Percentiles rank a stretch among this genome's conserved stretches.
These are phyloP conservation scores for Bhutanitis thaidina DNA, from an alignment of 2,888 invertebrate species.

Conservation along the genomic window DNA sequence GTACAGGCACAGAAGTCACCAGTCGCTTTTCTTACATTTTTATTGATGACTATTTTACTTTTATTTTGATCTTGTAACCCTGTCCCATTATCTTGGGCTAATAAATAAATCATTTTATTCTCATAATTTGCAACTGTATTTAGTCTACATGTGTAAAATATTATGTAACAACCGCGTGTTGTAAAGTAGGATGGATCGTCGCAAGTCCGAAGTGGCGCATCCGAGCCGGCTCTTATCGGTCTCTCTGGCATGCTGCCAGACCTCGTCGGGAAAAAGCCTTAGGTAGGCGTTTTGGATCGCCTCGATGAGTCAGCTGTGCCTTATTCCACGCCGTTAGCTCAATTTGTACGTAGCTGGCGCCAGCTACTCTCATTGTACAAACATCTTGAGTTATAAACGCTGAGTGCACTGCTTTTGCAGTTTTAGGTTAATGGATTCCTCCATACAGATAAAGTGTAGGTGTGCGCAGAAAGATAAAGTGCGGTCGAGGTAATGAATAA, in stretches of 20 bases:
- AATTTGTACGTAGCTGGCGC: slow-evolving; percentile 21
- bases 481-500: no score
- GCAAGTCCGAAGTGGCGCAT: slow-evolving; percentile 20
- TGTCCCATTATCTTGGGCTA: no score
- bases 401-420: neutral
- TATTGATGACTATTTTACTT: no score
- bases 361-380: slow-evolving; percentile 1
- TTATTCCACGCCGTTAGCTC: slow-evolving; percentile 21
- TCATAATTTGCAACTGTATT: no score
- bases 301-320: slow-evolving; percentile 47
- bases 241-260: slow-evolving; percentile 49
- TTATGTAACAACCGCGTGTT: no score
- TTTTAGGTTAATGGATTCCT: neutral
- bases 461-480: no score
- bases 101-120: no score
- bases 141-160: no score
- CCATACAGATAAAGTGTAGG: no score
- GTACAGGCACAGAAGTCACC: no score
- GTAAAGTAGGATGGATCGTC: slow-evolving; percentile 15
- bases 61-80: no score
- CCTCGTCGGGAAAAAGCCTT: slow-evolving; percentile 37
- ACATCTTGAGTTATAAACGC: slow-evolving; percentile 9
- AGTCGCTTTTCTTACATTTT: no score
- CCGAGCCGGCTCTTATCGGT: slow-evolving; percentile 23
- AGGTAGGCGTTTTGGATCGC: slow-evolving; percentile 48